A percentile compares a stretch with the other conserved stretches of the same genome.
These are phyloP conservation scores for Synanthedon formicaeformis DNA, from an alignment of 2,888 invertebrate genomes.

Conservation along the genomic window DNA sequence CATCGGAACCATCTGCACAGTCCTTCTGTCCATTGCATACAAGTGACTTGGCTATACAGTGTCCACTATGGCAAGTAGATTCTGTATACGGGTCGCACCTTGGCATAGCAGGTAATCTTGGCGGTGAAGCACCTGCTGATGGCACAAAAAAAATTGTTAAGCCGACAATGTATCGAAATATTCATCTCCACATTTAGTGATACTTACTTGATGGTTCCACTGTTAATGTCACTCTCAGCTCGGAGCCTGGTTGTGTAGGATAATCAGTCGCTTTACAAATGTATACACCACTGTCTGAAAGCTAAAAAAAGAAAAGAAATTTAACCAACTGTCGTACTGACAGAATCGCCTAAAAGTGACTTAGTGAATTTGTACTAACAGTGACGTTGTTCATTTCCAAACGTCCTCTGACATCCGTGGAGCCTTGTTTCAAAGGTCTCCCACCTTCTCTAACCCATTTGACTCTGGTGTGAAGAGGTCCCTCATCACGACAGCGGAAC, in stretches of 20 bases:
- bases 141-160: background rate
- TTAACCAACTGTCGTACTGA: background rate
- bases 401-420: constrained; percentile 80
- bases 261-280: constrained; percentile 84
- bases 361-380: constrained; percentile 37
- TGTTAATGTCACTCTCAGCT: constrained; percentile 75
- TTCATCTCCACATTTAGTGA: too few species aligned
- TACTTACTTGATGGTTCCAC: constrained; percentile 82
- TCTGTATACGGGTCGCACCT: constrained; percentile 51
- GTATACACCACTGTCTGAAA: constrained; percentile 84
- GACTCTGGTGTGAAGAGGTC: constrained; percentile 80
- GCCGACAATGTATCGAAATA: background rate
- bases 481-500: constrained; percentile 93
- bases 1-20: constrained; percentile 90
- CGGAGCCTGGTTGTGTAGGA: constrained; percentile 74
- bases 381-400: constrained; percentile 87
- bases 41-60: constrained; percentile 85
- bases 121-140: background rate
- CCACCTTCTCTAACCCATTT: constrained; percentile 81
- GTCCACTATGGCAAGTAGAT: constrained; percentile 90
- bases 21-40: constrained; percentile 84
- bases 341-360: background rate
- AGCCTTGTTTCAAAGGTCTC: constrained; percentile 79
- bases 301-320: constrained; percentile 32
- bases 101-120: background rate